Conservation (phyloP, 1,140 invertebrate genomes). For the Battus philenor region DNA sequence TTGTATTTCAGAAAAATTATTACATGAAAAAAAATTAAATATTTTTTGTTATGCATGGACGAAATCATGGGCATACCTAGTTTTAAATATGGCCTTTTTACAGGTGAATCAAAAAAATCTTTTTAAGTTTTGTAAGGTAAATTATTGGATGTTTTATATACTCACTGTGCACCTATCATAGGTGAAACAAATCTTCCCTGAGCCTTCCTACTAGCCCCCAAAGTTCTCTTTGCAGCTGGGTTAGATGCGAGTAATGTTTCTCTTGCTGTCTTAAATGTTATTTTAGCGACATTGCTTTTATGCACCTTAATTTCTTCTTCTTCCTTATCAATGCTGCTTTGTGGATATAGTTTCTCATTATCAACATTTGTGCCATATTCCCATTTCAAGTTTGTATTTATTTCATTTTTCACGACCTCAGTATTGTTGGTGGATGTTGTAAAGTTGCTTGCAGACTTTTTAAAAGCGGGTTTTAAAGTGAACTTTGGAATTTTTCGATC, state of each 20-base stretch:
- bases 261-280: conserved; percentile 63
- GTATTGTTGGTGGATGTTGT: not conserved
- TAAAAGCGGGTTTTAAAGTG: conserved; percentile 4
- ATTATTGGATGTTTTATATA: not conserved
- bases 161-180: conserved; percentile 62
- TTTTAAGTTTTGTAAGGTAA: not conserved
- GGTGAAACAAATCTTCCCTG: conserved; percentile 65
- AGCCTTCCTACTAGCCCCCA: conserved; percentile 61
- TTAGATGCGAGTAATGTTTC: conserved; percentile 54
- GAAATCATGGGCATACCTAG: too few species aligned
- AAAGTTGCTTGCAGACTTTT: not conserved
- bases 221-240: conserved; percentile 50
- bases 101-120: too few species aligned
- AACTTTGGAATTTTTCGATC: conserved; percentile 43
- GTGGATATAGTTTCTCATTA: conserved; percentile 7
- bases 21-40: too few species aligned
- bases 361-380: conserved; percentile 7
- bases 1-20: too few species aligned
- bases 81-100: too few species aligned
- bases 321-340: conserved; percentile 27
- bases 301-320: conserved; percentile 51
- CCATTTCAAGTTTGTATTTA: not conserved
- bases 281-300: conserved; percentile 57
- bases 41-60: too few species aligned
- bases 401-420: not conserved